phyloP scores from a whole-genome alignment of 2,797 vertebrate species.

The Brachymystax lenok region DNA sequence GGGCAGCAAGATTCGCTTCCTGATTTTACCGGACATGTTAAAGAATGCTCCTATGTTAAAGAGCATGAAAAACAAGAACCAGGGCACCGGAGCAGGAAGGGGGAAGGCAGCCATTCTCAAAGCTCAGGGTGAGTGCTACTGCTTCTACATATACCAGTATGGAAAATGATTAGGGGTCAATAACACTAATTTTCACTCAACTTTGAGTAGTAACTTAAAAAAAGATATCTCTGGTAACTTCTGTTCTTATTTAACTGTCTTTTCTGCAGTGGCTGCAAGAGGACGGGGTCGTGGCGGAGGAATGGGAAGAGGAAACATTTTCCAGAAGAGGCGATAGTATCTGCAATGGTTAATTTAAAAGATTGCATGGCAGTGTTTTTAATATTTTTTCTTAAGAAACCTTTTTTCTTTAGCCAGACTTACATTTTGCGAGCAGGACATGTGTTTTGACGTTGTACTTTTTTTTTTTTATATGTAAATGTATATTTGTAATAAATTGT shows the following conservation, averaged over 20 bases:
- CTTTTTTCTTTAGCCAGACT: slow-evolving; percentile 25
- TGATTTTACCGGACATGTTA: slow-evolving; percentile 97
- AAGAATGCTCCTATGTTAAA: slow-evolving; percentile 99
- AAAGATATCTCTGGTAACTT: too few relatives aligned
- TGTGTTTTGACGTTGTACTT: background rate
- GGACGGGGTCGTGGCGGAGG: slow-evolving; percentile 94
- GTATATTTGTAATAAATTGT: slow-evolving; percentile 63
- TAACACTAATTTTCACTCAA: background rate
- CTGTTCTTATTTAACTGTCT: background rate
- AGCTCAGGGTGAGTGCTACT: slow-evolving; percentile 86
- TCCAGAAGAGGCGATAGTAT: slow-evolving; percentile 95
- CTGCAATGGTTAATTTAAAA: slow-evolving; percentile 10
- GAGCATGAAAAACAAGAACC: slow-evolving; percentile 99
- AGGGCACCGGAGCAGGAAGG: slow-evolving; percentile 92
- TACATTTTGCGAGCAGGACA: background rate
- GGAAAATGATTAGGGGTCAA: background rate
- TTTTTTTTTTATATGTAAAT: slow-evolving; percentile 35
- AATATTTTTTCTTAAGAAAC: slow-evolving; percentile 12
- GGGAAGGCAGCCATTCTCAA: slow-evolving; percentile 98
- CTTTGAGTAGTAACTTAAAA: background rate
- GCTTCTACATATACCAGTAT: background rate
- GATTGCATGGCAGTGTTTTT: slow-evolving; percentile 62
- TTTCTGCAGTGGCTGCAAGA: slow-evolving; percentile 91
- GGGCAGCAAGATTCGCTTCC: slow-evolving; percentile 97
- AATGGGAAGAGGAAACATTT: slow-evolving; percentile 96